phyloP scores from a whole-genome alignment of 2,797 vertebrate genomes.

The Anguilla pacifica region DNA sequence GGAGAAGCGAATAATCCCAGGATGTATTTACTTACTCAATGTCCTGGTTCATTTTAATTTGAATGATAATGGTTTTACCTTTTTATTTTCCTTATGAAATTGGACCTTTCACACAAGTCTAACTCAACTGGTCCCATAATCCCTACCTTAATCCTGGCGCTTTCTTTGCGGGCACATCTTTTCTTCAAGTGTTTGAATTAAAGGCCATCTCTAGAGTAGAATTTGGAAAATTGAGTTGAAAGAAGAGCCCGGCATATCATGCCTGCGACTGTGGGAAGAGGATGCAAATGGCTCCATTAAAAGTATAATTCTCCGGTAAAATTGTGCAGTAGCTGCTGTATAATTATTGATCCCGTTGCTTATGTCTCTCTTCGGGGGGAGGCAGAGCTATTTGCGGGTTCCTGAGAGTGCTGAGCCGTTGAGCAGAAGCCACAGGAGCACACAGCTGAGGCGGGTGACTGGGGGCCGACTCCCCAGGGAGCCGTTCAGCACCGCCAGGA shows the following conservation, averaged over 20 bases:
- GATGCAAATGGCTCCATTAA: not conserved
- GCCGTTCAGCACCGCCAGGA: constrained; percentile 44
- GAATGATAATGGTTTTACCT: not conserved
- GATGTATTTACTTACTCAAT: not conserved
- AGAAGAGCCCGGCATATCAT: not conserved
- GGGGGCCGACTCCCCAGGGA: constrained; percentile 41
- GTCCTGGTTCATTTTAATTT: not conserved
- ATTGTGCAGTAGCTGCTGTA: not conserved
- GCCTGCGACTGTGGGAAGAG: not conserved
- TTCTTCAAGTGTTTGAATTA: not conserved
- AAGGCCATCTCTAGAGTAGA: not conserved
- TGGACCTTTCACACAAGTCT: not conserved
- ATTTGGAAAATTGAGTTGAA: not conserved
- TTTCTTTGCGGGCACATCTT: not conserved
- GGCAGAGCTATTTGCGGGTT: constrained; percentile 20
- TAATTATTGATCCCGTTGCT: not conserved
- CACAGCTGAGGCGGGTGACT: constrained; percentile 45
- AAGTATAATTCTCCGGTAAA: not conserved
- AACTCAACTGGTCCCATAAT: not conserved
- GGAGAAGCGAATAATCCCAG: not conserved
- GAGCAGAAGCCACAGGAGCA: constrained; percentile 45
- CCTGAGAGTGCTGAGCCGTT: constrained; percentile 51
- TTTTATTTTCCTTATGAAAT: not conserved
- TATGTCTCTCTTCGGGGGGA: constrained; percentile 25
- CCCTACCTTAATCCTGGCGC: not conserved